Conservation (phyloP, 2,888 invertebrate genomes). For the Volucella inflata region DNA sequence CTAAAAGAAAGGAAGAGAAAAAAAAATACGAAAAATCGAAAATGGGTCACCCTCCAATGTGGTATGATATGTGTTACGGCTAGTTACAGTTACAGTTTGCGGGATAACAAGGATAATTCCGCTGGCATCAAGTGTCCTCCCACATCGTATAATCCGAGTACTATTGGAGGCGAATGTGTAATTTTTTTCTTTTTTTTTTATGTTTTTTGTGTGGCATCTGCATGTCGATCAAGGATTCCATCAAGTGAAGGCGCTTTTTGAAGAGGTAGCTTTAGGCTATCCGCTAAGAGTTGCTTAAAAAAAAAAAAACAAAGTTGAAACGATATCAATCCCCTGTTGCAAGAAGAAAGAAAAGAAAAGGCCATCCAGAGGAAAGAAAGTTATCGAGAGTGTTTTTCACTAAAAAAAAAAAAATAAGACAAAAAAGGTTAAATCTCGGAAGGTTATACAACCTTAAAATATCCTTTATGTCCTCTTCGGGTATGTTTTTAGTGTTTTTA, state of each 20-base stretch:
- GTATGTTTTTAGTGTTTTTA: slow-evolving; percentile 1
- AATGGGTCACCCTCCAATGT: slow-evolving; percentile 63
- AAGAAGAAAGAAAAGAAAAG: slow-evolving; percentile 40
- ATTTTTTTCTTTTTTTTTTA: neutral
- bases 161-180: neutral
- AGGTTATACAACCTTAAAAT: slow-evolving; percentile 41
- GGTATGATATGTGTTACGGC: slow-evolving; percentile 32
- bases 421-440: slow-evolving; percentile 24
- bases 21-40: slow-evolving; percentile 15
- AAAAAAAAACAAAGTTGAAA: slow-evolving; percentile 52
- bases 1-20: no score
- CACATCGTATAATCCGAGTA: slow-evolving; percentile 11
- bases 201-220: slow-evolving; percentile 37
- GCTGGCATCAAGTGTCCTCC: slow-evolving; percentile 69
- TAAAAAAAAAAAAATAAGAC: slow-evolving; percentile 26
- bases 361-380: slow-evolving; percentile 25
- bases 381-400: slow-evolving; percentile 34
- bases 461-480: slow-evolving; percentile 49
- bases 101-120: slow-evolving; percentile 64
- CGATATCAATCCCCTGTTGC: slow-evolving; percentile 1
- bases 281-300: slow-evolving; percentile 50
- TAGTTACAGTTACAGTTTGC: slow-evolving; percentile 39
- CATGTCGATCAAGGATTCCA: slow-evolving; percentile 70
- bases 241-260: slow-evolving; percentile 49
- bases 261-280: slow-evolving; percentile 66